phyloP scores from a whole-genome alignment of 2,113 vertebrate species.

The Zosterops japonicus region DNA sequence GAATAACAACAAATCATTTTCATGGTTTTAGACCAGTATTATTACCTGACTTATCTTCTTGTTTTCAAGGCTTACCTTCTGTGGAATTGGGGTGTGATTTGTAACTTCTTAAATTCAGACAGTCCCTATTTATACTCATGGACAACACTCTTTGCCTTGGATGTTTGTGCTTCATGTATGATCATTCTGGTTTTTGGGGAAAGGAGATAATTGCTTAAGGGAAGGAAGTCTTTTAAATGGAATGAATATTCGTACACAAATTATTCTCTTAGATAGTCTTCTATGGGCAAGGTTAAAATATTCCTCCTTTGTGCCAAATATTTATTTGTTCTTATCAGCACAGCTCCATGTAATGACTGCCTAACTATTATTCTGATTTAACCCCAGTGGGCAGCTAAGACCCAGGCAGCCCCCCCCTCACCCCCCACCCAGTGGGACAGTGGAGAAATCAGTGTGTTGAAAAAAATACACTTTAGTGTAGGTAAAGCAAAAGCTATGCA shows the following conservation, averaged over 20 bases:
- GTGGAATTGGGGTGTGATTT: background rate
- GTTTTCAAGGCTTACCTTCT: background rate
- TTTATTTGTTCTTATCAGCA: background rate
- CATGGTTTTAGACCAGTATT: background rate
- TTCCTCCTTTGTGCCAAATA: background rate
- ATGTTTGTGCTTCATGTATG: background rate
- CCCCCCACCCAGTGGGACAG: too few species aligned
- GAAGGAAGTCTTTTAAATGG: background rate
- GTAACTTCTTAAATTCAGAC: background rate
- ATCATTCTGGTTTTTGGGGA: background rate
- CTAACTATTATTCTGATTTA: background rate
- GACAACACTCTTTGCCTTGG: background rate
- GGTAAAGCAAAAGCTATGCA: background rate
- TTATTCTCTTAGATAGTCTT: background rate
- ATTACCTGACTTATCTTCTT: background rate
- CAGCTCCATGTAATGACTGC: background rate
- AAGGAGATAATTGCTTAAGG: background rate
- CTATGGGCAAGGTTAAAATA: background rate
- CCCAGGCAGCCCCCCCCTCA: background rate
- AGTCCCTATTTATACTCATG: background rate
- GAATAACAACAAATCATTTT: background rate
- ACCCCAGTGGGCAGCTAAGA: background rate
- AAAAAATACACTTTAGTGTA: background rate
- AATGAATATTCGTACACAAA: background rate
- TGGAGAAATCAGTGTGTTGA: background rate